Conservation (phyloP, 2,888 invertebrate species). For the Lagria hirta region DNA sequence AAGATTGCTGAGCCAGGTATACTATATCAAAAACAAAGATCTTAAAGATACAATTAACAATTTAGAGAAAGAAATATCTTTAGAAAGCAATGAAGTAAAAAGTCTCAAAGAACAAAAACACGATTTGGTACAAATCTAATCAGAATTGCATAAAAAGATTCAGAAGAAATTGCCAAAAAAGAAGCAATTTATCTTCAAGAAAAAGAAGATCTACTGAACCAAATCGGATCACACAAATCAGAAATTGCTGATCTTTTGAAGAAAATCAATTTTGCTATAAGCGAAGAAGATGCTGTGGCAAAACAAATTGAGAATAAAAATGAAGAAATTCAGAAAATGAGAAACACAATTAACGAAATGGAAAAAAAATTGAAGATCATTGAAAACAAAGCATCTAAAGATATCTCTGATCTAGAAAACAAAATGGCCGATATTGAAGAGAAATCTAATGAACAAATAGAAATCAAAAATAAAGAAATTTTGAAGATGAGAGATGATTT, state of each 20-base stretch:
- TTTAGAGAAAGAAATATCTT: too few species aligned
- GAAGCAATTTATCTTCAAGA: slow-evolving; percentile 28
- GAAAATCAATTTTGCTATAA: slow-evolving; percentile 32
- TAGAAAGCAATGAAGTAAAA: too few species aligned
- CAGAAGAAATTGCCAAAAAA: slow-evolving; percentile 17
- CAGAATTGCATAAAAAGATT: too few species aligned
- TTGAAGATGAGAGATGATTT: too few species aligned
- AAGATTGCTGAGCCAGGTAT: too few species aligned
- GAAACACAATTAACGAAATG: slow-evolving; percentile 40
- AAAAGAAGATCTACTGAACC: slow-evolving; percentile 37
- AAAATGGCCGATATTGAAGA: background rate
- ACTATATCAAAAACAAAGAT: too few species aligned
- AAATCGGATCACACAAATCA: slow-evolving; percentile 35
- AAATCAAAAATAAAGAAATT: slow-evolving; percentile 5
- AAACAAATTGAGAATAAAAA: slow-evolving; percentile 33
- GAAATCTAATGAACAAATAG: slow-evolving; percentile 2
- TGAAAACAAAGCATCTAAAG: slow-evolving; percentile 5
- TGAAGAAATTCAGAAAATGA: slow-evolving; percentile 41
- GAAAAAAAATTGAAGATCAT: slow-evolving; percentile 38
- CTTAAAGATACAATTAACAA: too few species aligned
- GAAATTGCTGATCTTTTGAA: slow-evolving; percentile 38
- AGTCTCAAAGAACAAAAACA: too few species aligned
- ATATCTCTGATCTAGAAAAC: too few species aligned
- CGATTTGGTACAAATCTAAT: too few species aligned
- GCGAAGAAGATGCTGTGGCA: slow-evolving; percentile 15